Conservation (phyloP, 2,888 invertebrate species). For the Dysmachus trigonus region DNA sequence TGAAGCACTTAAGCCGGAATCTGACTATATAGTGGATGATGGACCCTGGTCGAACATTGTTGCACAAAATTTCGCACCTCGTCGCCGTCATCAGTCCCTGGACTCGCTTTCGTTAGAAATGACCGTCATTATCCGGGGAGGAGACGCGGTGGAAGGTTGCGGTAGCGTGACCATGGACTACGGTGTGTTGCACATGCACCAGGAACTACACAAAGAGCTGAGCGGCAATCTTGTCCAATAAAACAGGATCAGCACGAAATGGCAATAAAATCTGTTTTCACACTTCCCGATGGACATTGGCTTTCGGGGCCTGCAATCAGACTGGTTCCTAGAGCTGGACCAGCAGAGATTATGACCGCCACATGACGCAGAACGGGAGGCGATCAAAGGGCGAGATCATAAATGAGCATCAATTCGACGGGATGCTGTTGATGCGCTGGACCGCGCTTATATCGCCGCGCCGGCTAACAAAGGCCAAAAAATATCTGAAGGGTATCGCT, state of each 20-base stretch:
- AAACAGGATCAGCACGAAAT: constrained; percentile 44
- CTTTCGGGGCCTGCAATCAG: background rate
- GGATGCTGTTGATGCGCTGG: background rate
- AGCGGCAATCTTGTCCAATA: constrained; percentile 42
- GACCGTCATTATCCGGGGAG: background rate
- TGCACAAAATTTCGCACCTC: constrained; percentile 37
- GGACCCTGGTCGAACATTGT: background rate
- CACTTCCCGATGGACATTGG: constrained; percentile 12
- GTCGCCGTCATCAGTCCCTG: background rate
- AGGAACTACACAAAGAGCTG: background rate
- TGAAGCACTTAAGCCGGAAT: background rate
- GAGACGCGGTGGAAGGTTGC: background rate
- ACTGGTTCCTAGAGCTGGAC: background rate
- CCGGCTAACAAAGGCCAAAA: background rate
- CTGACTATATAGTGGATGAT: no score
- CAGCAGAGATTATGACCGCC: constrained; percentile 10
- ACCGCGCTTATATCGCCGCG: background rate
- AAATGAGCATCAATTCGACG: constrained; percentile 6
- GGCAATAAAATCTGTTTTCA: constrained; percentile 43
- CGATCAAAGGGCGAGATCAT: constrained; percentile 23
- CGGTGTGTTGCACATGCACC: background rate
- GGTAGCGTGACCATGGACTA: constrained; percentile 13
- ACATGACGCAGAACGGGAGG: background rate
- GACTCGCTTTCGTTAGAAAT: background rate
- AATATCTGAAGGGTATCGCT: background rate